Conservation (phyloP, 2,888 invertebrate genomes). For the Melipona bicolor region DNA sequence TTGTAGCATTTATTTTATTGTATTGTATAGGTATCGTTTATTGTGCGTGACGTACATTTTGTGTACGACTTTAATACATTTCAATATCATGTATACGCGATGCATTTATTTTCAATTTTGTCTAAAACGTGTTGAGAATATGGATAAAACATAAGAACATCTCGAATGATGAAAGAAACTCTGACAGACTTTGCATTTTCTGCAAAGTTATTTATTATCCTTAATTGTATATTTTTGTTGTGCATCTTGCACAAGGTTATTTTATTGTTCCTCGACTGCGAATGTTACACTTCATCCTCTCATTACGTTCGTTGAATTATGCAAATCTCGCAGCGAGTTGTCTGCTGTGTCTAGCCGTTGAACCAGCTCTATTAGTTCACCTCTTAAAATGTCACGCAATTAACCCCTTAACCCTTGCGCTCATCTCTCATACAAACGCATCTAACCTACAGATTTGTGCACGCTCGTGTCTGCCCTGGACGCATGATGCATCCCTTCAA, state of each 20-base stretch:
- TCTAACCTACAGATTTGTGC: slow-evolving; percentile 15
- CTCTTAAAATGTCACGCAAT: slow-evolving; percentile 6
- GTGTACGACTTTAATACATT: too few species aligned
- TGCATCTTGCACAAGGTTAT: background rate
- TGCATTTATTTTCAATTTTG: too few species aligned
- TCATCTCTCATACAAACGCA: background rate
- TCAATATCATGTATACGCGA: too few species aligned
- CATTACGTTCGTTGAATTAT: background rate
- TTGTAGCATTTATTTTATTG: background rate
- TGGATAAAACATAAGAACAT: too few species aligned
- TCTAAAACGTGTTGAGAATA: background rate
- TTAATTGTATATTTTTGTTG: background rate
- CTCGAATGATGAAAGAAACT: too few species aligned
- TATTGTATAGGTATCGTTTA: too few species aligned
- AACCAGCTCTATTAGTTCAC: background rate
- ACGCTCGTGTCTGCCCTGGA: background rate
- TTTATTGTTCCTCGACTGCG: background rate
- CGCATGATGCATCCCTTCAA: background rate
- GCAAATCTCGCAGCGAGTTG: background rate
- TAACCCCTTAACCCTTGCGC: background rate
- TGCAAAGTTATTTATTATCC: background rate
- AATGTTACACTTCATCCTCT: background rate
- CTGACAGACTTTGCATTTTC: background rate
- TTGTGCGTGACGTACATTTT: too few species aligned
- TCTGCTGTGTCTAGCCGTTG: background rate